Base-by-base conservation (phyloP, 2,888 invertebrate genomes). In the Ceratothoa steindachneri region DNA sequence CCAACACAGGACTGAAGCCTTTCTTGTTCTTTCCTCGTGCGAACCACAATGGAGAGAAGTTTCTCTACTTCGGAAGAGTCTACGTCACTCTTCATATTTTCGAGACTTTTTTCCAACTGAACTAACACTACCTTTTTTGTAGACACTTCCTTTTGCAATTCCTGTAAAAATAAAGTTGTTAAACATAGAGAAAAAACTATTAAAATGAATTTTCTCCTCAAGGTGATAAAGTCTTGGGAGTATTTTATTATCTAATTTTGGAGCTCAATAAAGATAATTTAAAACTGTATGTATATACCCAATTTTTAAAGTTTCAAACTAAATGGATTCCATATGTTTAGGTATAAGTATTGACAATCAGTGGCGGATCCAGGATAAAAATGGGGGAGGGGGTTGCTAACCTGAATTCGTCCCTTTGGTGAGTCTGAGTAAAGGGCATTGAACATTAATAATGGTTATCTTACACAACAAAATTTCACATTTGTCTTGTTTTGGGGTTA, bases 11-110 rank as follows among this genome's bases (percentile, higher is more conserved):
- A 87, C 0, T 89, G 88, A 1, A 95, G 84, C 82, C 91, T 89
- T 74, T 89, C 89, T 82, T 93, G 93, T 82, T 93, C 92, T 0
- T 87, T 86, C 27, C 90, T 88, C 0, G 95, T 85, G 82, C 89
- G 89, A 80, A 89, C 89, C 53, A 95, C 84, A 41, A 90, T 88
- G 0, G 88, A 87, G 83, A 93, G 92, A 67, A 95, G 84, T 83
- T 91, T 89, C 81, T 90, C 89, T 81, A 93, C 90, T 84, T 96
- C 96, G 0, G 89, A 88, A 4, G 91, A 89, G 83, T 95, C 95
- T 51, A 96, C 84, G 83, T 95, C 95, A 75, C 91, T 89, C 82
- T 91, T 90, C 86, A 95, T 91, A 80, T 92, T 92, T 77, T 89
- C 89, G 15, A 94, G 89, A 75, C 93, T 90, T 84, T 92, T 93